Conservation (phyloP, 2,797 vertebrate species). For the Sparus aurata region DNA sequence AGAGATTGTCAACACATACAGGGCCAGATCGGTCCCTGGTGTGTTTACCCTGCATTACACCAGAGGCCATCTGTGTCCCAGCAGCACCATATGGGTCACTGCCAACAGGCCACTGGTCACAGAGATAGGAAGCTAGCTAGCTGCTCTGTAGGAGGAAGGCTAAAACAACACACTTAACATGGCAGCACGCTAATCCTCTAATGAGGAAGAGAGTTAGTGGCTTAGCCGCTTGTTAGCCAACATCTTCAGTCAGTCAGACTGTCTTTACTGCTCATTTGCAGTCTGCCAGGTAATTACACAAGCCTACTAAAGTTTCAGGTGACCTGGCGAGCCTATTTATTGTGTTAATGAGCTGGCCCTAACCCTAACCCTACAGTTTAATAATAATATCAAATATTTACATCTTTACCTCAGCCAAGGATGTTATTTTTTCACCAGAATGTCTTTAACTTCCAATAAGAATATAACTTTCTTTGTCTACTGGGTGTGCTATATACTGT, state of each 20-base stretch:
- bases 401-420: neutral
- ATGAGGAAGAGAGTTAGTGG: conserved; percentile 9
- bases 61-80: conserved; percentile 82
- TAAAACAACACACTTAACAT: conserved; percentile 51
- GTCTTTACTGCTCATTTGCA: conserved; percentile 38
- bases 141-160: conserved; percentile 52
- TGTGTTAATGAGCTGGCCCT: neutral
- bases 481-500: too few species aligned
- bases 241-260: conserved; percentile 49
- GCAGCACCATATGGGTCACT: conserved; percentile 80
- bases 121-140: conserved; percentile 35
- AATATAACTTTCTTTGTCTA: too few species aligned
- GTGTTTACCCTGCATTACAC: conserved; percentile 74
- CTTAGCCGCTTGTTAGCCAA: conserved; percentile 31
- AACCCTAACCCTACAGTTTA: too few species aligned
- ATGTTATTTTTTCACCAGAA: too few species aligned
- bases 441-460: too few species aligned
- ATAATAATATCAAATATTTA: too few species aligned
- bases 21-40: conserved; percentile 52
- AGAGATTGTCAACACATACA: conserved; percentile 26
- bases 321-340: conserved; percentile 9
- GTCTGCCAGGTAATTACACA: conserved; percentile 1
- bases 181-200: conserved; percentile 52
- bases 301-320: conserved; percentile 7
- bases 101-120: conserved; percentile 68